These are phyloP conservation scores for Sceliomorpha sp. DNA, from an alignment of 2,888 invertebrate species.

Conservation along the genomic window DNA sequence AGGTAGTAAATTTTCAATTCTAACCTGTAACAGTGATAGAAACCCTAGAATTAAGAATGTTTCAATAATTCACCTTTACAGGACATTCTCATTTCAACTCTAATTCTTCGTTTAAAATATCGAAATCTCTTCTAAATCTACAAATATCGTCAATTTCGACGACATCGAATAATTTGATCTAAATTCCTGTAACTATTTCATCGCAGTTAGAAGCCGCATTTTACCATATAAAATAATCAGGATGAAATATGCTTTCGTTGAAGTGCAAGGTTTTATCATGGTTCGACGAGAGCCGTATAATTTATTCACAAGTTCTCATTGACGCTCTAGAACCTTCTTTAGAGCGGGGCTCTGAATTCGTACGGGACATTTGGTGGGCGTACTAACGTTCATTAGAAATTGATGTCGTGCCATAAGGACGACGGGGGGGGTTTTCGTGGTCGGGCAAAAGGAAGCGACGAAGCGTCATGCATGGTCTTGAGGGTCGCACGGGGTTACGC, in stretches of 20 bases:
- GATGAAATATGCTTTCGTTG: not conserved
- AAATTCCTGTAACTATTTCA: too few species aligned
- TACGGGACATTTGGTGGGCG: slow-evolving; percentile 32
- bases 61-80: too few species aligned
- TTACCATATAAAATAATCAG: too few species aligned
- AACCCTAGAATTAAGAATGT: too few species aligned
- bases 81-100: too few species aligned
- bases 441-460: slow-evolving; percentile 16
- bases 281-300: slow-evolving; percentile 14
- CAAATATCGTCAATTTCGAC: too few species aligned
- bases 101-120: too few species aligned
- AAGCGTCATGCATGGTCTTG: slow-evolving; percentile 11
- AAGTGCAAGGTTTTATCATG: slow-evolving; percentile 25
- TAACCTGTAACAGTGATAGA: too few species aligned
- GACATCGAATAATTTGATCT: too few species aligned
- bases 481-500: slow-evolving; percentile 29
- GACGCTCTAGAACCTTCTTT: not conserved
- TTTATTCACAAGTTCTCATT: slow-evolving; percentile 27
- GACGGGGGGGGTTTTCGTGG: slow-evolving; percentile 12
- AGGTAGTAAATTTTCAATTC: too few species aligned
- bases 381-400: slow-evolving; percentile 33
- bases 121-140: too few species aligned
- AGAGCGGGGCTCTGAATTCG: slow-evolving; percentile 4
- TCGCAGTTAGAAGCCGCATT: too few species aligned
- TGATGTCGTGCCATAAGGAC: slow-evolving; percentile 24